These are phyloP conservation scores for Folsomia candida DNA, from an alignment of 2,888 invertebrate genomes.

Conservation along the genomic window DNA sequence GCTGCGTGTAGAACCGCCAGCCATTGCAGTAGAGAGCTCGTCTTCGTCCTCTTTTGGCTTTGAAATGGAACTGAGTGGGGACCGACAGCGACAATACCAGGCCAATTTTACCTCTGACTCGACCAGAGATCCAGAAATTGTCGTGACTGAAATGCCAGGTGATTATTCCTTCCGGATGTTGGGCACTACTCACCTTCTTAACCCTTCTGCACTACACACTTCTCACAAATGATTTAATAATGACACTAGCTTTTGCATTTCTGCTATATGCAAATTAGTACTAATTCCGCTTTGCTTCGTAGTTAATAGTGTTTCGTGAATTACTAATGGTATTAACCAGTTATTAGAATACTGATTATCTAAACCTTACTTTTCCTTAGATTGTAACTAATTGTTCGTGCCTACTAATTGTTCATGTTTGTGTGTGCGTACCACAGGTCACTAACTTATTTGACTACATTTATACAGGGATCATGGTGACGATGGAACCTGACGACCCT, in stretches of 20 bases:
- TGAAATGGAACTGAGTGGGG: constrained; percentile 68
- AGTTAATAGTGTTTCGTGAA: neutral
- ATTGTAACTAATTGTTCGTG: too few relatives aligned
- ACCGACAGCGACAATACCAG: constrained; percentile 72
- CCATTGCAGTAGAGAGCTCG: constrained; percentile 7
- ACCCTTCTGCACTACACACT: neutral
- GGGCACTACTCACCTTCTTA: neutral
- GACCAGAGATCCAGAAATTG: constrained; percentile 17
- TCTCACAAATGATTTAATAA: neutral
- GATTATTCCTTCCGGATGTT: constrained; percentile 3
- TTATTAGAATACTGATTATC: neutral
- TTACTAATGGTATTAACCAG: too few relatives aligned
- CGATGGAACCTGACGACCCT: constrained; percentile 3
- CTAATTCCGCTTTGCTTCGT: neutral
- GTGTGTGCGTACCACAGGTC: neutral
- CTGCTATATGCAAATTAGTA: too few relatives aligned
- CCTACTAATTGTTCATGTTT: neutral
- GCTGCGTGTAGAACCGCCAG: neutral
- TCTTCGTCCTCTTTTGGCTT: constrained; percentile 56
- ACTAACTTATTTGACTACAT: too few relatives aligned
- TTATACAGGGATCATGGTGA: constrained; percentile 8
- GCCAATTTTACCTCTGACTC: constrained; percentile 57
- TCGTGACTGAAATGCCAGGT: constrained; percentile 46
- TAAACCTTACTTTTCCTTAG: neutral
- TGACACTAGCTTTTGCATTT: neutral